Evolutionary conservation across 2,113 vertebrate species (phyloP).

Genomic region (Jaculus jaculus): DNA sequence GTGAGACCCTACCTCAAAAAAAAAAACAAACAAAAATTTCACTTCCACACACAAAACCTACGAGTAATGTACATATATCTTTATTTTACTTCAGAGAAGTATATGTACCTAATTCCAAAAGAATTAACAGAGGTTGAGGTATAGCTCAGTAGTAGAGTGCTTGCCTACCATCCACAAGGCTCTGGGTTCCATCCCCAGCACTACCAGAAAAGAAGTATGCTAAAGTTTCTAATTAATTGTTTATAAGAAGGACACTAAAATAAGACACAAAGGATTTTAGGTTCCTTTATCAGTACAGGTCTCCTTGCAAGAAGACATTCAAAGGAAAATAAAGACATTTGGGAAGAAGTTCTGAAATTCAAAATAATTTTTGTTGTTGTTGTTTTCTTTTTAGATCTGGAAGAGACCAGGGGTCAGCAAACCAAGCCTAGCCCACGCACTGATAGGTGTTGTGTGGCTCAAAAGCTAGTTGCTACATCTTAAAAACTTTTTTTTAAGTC

Average conservation of each 20-base stretch:
- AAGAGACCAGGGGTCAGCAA: neutral
- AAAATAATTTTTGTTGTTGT: neutral
- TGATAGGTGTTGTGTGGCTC: neutral
- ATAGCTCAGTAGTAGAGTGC: neutral
- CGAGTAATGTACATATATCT: neutral
- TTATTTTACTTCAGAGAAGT: neutral
- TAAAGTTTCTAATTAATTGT: conserved; percentile 36
- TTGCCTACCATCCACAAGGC: neutral
- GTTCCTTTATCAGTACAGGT: neutral
- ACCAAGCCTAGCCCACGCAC: neutral
- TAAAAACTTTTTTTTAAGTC: neutral
- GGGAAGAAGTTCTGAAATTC: neutral
- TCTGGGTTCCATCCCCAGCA: neutral
- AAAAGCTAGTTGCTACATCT: conserved; percentile 5
- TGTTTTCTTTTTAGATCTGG: neutral
- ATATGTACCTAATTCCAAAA: neutral
- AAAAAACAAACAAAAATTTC: too few relatives aligned
- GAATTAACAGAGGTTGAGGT: neutral
- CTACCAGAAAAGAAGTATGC: neutral
- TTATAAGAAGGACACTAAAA: conserved; percentile 30
- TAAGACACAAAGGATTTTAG: conserved; percentile 25
- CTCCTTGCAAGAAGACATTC: neutral
- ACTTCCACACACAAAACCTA: neutral
- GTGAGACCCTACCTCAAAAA: too few relatives aligned
- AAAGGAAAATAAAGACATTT: conserved; percentile 17